These are phyloP conservation scores for Acanthopagrus latus DNA, from an alignment of 2,797 vertebrate species.

Conservation along the genomic window DNA sequence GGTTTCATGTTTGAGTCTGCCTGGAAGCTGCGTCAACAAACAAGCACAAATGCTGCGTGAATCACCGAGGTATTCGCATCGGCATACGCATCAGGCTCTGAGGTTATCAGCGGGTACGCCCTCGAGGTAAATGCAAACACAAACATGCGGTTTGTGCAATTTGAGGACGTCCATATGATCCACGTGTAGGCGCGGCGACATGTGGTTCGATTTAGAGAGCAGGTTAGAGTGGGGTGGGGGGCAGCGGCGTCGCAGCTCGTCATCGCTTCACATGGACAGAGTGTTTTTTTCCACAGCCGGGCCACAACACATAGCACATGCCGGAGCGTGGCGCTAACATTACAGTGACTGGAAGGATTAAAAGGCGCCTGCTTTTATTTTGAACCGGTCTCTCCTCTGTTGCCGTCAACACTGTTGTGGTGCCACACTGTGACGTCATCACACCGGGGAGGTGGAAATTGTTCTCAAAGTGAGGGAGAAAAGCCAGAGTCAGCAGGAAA, in stretches of 20 bases:
- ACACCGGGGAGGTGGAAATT: slow-evolving; percentile 47
- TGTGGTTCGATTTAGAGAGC: slow-evolving; percentile 69
- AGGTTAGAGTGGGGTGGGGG: slow-evolving; percentile 48
- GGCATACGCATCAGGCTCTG: slow-evolving; percentile 28
- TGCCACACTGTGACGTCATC: slow-evolving; percentile 65
- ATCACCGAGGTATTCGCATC: slow-evolving; percentile 45
- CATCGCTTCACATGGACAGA: slow-evolving; percentile 51
- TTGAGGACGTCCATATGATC: slow-evolving; percentile 60
- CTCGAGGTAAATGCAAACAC: slow-evolving; percentile 66
- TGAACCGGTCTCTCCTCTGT: slow-evolving; percentile 20
- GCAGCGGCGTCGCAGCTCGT: slow-evolving; percentile 35
- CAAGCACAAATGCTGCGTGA: slow-evolving; percentile 37
- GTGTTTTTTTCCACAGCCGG: slow-evolving; percentile 41
- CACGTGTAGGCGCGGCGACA: slow-evolving; percentile 22
- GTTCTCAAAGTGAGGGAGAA: slow-evolving; percentile 60
- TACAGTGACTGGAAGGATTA: slow-evolving; percentile 31
- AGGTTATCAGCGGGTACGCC: slow-evolving; percentile 55
- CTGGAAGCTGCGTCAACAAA: slow-evolving; percentile 47
- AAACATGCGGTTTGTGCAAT: slow-evolving; percentile 70
- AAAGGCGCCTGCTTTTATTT: slow-evolving; percentile 47
- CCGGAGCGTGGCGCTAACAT: slow-evolving; percentile 28
- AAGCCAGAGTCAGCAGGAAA: slow-evolving; percentile 73
- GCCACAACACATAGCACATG: slow-evolving; percentile 66
- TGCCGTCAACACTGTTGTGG: slow-evolving; percentile 42
- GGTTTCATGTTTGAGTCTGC: slow-evolving; percentile 48